Base-by-base conservation (phyloP, 2,113 vertebrate species). In the Entosphenus tridentatus region DNA sequence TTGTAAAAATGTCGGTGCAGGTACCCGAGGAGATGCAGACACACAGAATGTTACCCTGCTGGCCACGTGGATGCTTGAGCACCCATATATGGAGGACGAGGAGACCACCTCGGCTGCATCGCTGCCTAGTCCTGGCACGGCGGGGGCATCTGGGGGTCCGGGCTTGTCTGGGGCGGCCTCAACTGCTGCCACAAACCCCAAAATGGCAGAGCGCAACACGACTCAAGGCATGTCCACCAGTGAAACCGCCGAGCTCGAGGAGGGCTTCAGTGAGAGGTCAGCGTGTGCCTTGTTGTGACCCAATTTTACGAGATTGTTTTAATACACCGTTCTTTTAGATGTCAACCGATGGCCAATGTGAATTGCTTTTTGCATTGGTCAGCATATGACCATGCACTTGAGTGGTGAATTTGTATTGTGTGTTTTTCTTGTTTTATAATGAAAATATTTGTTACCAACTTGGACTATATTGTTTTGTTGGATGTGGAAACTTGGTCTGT, bases 31-130 rank as follows among this genome's bases (percentile, higher is more conserved):
- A 70, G 93, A 97, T 73, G 93, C 89, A 2, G 91, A 97, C 71
- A 87, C 89, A 54, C 91, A 97, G 77, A 97, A 93, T 74, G 95
- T 97, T 79, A 96, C 93, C 0, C 88, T 96, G 39, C 77, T 97
- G 73, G 92, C 92, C 68, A 96, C 95, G 91, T 97, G 92, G 92
- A 97, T 97, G 91, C 88, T 97, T 0, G 92, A 97, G 57, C 88
- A 97, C 70, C 93, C 92, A 1, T 83, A 83, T 1, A 85, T 82
- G 0, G 88, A 90, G 56, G 89, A 92, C 1, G 87, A 90, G 1
- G 89, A 92, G 2, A 89, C 90, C 67, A 76, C 79, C 7, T 84
- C 81, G 72, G 73, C 80, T 2, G 81, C 80, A 2, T 79, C 80
- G 2, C 74, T 39, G 39, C 39, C 39, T 39, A 39, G 39, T 39